Evolutionary conservation across 2,888 invertebrate genomes (phyloP).

Genomic region (Crepidodera aurea): DNA sequence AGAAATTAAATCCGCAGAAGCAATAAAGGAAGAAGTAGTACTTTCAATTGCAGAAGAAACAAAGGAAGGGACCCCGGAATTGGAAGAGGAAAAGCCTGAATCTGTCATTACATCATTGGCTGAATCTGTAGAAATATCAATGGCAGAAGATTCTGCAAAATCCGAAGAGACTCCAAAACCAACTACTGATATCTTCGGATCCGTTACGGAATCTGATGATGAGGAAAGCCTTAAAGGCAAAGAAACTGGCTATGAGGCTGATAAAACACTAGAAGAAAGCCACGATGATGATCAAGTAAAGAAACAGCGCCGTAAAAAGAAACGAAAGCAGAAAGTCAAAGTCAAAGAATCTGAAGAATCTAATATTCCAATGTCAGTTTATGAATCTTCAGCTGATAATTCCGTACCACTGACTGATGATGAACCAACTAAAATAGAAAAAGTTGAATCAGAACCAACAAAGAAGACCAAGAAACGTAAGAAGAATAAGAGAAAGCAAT

Average conservation of each 20-base stretch:
- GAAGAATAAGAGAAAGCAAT: constrained; percentile 55
- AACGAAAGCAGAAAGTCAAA: constrained; percentile 63
- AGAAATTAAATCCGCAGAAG: constrained; percentile 42
- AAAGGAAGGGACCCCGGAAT: constrained; percentile 37
- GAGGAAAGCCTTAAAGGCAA: constrained; percentile 60
- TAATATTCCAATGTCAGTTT: constrained; percentile 62
- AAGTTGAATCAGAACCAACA: constrained; percentile 44
- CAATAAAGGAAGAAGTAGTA: constrained; percentile 10
- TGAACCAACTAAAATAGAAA: constrained; percentile 46
- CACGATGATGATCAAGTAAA: constrained; percentile 58
- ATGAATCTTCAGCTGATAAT: constrained; percentile 58
- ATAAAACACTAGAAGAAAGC: constrained; percentile 69
- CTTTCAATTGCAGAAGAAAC: not conserved
- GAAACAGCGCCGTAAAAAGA: constrained; percentile 60
- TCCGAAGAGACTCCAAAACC: constrained; percentile 66
- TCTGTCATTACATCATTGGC: constrained; percentile 63
- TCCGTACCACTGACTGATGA: constrained; percentile 60
- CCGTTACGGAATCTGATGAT: constrained; percentile 52
- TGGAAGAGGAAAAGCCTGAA: constrained; percentile 43
- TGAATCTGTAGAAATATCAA: constrained; percentile 65
- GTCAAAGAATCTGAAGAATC: constrained; percentile 63
- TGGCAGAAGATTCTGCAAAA: constrained; percentile 61
- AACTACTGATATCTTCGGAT: constrained; percentile 61
- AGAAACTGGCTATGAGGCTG: constrained; percentile 78
- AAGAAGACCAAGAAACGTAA: constrained; percentile 57